These are phyloP conservation scores for Meleagris gallopavo DNA, from an alignment of 2,113 vertebrate species.

Conservation along the genomic window DNA sequence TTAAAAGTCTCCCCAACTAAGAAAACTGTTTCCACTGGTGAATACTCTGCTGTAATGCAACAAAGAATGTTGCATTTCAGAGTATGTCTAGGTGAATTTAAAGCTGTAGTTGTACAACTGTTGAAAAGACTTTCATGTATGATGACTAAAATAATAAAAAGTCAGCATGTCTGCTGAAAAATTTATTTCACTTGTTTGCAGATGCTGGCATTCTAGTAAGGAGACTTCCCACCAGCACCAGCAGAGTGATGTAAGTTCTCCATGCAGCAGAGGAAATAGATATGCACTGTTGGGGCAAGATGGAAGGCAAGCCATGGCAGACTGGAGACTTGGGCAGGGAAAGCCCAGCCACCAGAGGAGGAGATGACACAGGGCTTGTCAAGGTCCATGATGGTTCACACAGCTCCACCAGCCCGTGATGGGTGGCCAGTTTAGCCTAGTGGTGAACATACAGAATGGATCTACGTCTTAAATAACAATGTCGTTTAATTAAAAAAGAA, in stretches of 20 bases:
- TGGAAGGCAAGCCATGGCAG: not conserved
- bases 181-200: not conserved
- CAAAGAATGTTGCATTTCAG: not conserved
- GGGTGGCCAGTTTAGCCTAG: not conserved
- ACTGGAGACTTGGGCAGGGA: not conserved
- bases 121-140: not conserved
- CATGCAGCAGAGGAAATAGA: not conserved
- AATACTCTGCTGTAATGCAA: not conserved
- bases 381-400: not conserved
- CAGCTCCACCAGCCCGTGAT: accelerated
- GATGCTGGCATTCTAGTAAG: not conserved
- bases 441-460: not conserved
- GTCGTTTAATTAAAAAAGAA: not conserved
- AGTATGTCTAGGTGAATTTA: not conserved
- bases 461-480: not conserved
- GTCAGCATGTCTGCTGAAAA: not conserved
- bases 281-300: not conserved
- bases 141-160: not conserved
- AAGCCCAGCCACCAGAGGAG: not conserved
- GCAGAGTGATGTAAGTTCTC: not conserved
- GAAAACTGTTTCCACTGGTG: not conserved
- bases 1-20: not conserved
- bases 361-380: not conserved
- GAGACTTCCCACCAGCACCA: not conserved
- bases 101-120: not conserved